Conservation (phyloP, 2,888 invertebrate genomes). For the Apomyelois bistriatella region DNA sequence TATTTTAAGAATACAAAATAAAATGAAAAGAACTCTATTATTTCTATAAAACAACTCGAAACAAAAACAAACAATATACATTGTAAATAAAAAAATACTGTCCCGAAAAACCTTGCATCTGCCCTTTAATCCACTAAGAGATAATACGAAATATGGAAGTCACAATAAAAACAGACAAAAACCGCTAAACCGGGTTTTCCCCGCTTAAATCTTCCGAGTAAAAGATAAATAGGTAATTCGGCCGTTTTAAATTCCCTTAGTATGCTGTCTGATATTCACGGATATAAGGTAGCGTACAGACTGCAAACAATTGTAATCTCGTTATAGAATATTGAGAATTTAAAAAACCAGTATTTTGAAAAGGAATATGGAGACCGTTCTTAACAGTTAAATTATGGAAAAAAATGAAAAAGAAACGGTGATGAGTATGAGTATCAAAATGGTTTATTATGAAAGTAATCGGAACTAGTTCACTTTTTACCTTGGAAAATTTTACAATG, state of each 20-base stretch:
- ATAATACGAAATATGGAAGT: constrained; percentile 13
- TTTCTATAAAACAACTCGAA: no score
- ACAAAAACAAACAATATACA: not conserved
- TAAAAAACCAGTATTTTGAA: no score
- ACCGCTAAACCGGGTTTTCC: constrained; percentile 7
- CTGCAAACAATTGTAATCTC: not conserved
- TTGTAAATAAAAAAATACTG: constrained; percentile 2
- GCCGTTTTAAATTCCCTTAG: not conserved
- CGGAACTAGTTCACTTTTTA: no score
- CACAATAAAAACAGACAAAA: constrained; percentile 10
- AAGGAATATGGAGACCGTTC: no score
- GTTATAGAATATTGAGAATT: no score
- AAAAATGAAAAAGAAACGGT: no score
- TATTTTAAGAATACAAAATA: no score
- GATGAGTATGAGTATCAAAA: no score
- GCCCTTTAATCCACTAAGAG: constrained; percentile 11
- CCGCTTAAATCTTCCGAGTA: constrained; percentile 4
- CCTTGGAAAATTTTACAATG: no score
- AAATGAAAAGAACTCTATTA: no score
- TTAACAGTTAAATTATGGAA: no score
- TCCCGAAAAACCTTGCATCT: not conserved
- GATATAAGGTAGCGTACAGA: not conserved
- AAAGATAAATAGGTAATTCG: constrained; percentile 14
- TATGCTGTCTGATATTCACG: not conserved
- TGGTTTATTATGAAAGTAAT: no score